Evolutionary conservation across 2,888 invertebrate species (phyloP), one percentile per base, ranked within the genome.

Genomic region (Deladenus siricidicola): DNA sequence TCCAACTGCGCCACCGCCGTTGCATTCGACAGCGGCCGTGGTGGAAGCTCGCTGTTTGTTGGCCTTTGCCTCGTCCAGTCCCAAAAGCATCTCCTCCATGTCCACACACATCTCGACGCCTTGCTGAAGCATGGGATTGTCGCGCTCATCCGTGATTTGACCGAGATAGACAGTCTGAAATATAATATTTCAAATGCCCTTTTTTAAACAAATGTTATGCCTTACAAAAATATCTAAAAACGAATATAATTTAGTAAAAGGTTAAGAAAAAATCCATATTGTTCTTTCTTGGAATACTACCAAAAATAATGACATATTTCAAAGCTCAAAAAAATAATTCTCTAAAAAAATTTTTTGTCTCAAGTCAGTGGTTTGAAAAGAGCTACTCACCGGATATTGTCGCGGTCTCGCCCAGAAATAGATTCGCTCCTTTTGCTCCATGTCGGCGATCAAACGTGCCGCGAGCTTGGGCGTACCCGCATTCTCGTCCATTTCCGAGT

Each of bases 351-450:
- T n/a, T n/a, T n/a, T n/a, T n/a, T n/a, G n/a, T n/a, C n/a, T n/a
- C n/a, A n/a, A n/a, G n/a, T n/a, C n/a, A n/a, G n/a, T n/a, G n/a
- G n/a, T n/a, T n/a, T n/a, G n/a, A n/a, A n/a, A n/a, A n/a, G n/a
- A n/a, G n/a, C n/a, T n/a, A n/a, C n/a, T n/a, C 10, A 53, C 53
- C 42, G 53, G 53, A 53, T 53, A 53, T 17, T 29, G 23, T 53
- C 53, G 28, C 21, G 53, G 53, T n/a, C 53, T n/a, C n/a, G 53
- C 53, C 53, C 53, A 53, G n/a, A 53, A 53, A 30, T 53, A 53
- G 39, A 53, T 42, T 2, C 39, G 39, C n/a, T 34, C 39, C 34
- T 50, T 50, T 10, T 30, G 23, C 47, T 45, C 23, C n/a, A n/a
- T n/a, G n/a, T n/a, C n/a, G n/a, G n/a, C n/a, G n/a, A n/a, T n/a